Evolutionary conservation across 35 echinoderm and acorn worm species (phyloP).

Genomic region (Chiridota heheva): DNA sequence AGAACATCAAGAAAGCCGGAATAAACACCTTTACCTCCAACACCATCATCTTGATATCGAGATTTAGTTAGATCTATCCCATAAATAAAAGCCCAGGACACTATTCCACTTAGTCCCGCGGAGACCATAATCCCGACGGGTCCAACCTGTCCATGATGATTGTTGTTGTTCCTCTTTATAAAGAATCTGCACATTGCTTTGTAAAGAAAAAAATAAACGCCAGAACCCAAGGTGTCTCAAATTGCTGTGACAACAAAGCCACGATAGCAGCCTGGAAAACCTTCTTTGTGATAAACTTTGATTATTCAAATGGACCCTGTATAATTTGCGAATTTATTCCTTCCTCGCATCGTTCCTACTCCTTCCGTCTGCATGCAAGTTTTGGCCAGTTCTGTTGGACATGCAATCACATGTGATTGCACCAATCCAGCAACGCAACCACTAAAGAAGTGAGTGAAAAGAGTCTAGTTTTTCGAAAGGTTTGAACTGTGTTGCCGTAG

Average conservation of each 20-base stretch:
- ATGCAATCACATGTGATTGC: constrained; percentile 19
- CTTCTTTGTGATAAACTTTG: constrained; percentile 24
- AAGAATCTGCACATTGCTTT: constrained; percentile 6
- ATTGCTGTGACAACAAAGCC: background rate
- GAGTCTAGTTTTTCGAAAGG: background rate
- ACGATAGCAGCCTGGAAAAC: constrained; percentile 39
- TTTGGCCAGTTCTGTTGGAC: constrained; percentile 38
- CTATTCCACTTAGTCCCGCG: constrained; percentile 30
- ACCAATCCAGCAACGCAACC: constrained; percentile 20
- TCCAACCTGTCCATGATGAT: too few species aligned
- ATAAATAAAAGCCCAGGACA: constrained; percentile 37
- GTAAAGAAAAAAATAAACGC: constrained; percentile 38
- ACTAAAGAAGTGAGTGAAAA: constrained; percentile 24
- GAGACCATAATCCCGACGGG: constrained; percentile 7
- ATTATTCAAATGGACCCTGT: constrained; percentile 23
- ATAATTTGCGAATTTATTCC: constrained; percentile 4
- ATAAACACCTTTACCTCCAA: constrained; percentile 22
- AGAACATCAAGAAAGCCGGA: constrained; percentile 14
- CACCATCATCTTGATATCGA: constrained; percentile 43
- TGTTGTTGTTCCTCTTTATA: too few species aligned
- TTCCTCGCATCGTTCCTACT: constrained; percentile 16
- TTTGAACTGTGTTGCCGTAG: constrained; percentile 15
- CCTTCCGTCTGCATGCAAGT: constrained; percentile 55
- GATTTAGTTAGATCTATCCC: constrained; percentile 42
- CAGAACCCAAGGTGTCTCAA: constrained; percentile 19